These are phyloP conservation scores for Spodoptera litura DNA, from an alignment of 1,140 invertebrate genomes.

Conservation along the genomic window DNA sequence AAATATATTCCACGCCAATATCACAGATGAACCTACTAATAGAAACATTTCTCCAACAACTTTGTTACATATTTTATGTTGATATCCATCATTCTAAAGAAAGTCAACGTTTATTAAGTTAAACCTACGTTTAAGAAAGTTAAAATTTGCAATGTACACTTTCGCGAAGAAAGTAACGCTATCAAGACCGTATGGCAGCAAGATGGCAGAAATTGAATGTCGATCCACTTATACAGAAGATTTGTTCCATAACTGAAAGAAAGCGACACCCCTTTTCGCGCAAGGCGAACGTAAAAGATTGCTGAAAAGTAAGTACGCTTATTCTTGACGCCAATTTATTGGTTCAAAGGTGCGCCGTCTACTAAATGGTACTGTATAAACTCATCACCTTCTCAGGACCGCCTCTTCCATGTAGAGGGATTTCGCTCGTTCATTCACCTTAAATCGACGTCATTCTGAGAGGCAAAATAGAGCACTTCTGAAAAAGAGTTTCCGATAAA, in stretches of 20 bases:
- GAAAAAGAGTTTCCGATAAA: slow-evolving; percentile 80
- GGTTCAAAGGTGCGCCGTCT: slow-evolving; percentile 73
- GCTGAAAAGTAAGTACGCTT: slow-evolving; percentile 60
- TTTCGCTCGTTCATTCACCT: slow-evolving; percentile 83
- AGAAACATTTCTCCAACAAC: not conserved
- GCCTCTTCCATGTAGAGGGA: slow-evolving; percentile 81
- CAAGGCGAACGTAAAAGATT: slow-evolving; percentile 49
- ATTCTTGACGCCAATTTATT: slow-evolving; percentile 70
- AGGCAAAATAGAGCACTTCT: slow-evolving; percentile 80
- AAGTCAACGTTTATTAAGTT: not conserved
- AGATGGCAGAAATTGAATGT: slow-evolving; percentile 44
- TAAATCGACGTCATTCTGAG: slow-evolving; percentile 79
- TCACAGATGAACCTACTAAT: not conserved
- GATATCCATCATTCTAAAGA: not conserved
- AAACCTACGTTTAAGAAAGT: not conserved
- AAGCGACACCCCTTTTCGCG: slow-evolving; percentile 44
- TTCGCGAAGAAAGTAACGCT: slow-evolving; percentile 21
- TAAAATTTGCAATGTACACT: slow-evolving; percentile 7
- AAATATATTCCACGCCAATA: slow-evolving; percentile 23
- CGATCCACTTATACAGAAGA: slow-evolving; percentile 45
- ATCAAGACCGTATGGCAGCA: slow-evolving; percentile 35
- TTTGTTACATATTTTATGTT: not conserved
- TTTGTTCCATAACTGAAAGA: slow-evolving; percentile 47
- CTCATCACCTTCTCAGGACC: slow-evolving; percentile 79
- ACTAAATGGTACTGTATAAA: slow-evolving; percentile 79